Base-by-base conservation (phyloP, 2,113 vertebrate genomes). In the Malurus melanocephalus region DNA sequence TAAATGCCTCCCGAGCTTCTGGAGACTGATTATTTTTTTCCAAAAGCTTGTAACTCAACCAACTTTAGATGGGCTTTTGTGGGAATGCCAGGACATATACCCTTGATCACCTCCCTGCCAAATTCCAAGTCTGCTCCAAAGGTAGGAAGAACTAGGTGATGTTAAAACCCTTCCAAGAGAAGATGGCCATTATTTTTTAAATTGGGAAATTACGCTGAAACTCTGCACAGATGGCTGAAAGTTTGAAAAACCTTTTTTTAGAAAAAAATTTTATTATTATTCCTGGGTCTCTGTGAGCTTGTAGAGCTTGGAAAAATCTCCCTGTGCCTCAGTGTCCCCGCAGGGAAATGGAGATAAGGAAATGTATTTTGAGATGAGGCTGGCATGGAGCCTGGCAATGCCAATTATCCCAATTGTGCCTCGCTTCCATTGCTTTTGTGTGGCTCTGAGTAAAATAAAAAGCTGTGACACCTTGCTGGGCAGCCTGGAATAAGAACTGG, bases 11-110 rank as follows among this genome's bases (percentile, higher is more conserved):
- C 90, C 68, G 88, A 96, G 95, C 92, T 91, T 42, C 32, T 91
- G 76, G 61, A 89, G 66, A 80, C 87, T 22, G 85, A 61, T 83
- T 33, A 73, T 87, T 89, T 93, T 77, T 94, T 89, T 77, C 78
- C 62, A 61, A 92, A 95, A 91, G 62, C 85, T 95, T 96, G 94
- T 93, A 96, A 94, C 93, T 89, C 93, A 89, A 94, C 95, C 95
- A 96, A 79, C 90, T 96, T 94, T 84, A 91, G 90, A 94, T 92
- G 83, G 77, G 59, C 77, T 94, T 94, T 90, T 92, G 92, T 88
- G 90, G 77, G 69, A 68, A 81, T 95, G 95, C 94, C 93, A 96
- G 94, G 82, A 65, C 53, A 21, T 94, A 51, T 66, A 93, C 83
- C 90, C 82, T 89, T 90, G 91, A 35, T 84, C 20, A 1, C 19